Evolutionary conservation across 2,113 vertebrate species (phyloP).

Genomic region (Perca schrenkii): DNA sequence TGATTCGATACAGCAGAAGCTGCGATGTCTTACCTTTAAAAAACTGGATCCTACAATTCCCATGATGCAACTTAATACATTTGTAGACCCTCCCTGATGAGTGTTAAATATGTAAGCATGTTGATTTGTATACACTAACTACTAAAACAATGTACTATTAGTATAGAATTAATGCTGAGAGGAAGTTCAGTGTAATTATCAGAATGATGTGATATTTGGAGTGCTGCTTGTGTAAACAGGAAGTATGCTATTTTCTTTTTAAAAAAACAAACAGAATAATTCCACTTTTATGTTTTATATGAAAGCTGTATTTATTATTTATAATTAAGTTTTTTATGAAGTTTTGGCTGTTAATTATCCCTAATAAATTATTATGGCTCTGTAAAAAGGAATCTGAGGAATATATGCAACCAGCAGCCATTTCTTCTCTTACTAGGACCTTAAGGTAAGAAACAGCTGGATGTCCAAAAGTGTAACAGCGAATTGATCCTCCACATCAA

Average conservation of each 20-base stretch:
- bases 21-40: background rate
- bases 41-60: background rate
- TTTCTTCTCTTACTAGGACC: background rate
- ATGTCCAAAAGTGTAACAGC: background rate
- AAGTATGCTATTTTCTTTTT: background rate
- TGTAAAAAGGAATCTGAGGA: background rate
- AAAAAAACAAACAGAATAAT: background rate
- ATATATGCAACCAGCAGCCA: background rate
- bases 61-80: background rate
- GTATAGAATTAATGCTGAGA: no score
- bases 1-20: no score
- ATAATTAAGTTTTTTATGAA: background rate
- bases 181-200: no score
- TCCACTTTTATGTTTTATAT: background rate
- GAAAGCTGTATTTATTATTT: background rate
- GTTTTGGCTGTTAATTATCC: slow-evolving; percentile 5
- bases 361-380: background rate
- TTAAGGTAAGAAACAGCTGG: background rate
- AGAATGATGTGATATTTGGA: no score
- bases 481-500: background rate
- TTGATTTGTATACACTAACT: background rate
- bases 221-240: slow-evolving; percentile 38
- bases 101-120: background rate
- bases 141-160: background rate
- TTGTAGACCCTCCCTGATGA: background rate